A percentile compares a stretch with the other conserved stretches of the same genome.
These are phyloP conservation scores for Gari tellinella DNA, from an alignment of 2,888 invertebrate genomes.

Conservation along the genomic window DNA sequence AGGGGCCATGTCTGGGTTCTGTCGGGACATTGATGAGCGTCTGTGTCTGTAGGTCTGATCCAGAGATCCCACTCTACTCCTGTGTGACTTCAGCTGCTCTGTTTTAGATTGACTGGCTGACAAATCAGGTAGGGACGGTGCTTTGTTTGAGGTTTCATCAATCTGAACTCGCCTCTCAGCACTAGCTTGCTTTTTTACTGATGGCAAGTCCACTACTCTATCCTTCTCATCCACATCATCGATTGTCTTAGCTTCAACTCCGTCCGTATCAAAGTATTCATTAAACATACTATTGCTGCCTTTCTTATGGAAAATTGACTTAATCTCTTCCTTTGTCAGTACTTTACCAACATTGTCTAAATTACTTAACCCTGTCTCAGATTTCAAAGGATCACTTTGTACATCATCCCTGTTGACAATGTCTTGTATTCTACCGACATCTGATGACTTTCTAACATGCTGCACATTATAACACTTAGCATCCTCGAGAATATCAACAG, in stretches of 20 bases:
- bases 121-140: constrained; percentile 57
- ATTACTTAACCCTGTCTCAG: constrained; percentile 7
- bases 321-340: constrained; percentile 60
- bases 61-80: constrained; percentile 60
- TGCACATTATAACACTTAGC: constrained; percentile 62
- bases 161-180: constrained; percentile 5
- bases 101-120: constrained; percentile 15
- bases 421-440: constrained; percentile 5
- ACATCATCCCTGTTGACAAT: not conserved
- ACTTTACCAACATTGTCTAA: constrained; percentile 48
- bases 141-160: constrained; percentile 31
- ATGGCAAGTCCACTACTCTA: constrained; percentile 61
- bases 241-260: constrained; percentile 72
- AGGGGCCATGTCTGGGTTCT: constrained; percentile 66
- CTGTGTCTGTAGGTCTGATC: constrained; percentile 55
- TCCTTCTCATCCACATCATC: constrained; percentile 73
- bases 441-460: constrained; percentile 58
- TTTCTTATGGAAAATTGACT: constrained; percentile 67
- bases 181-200: constrained; percentile 29
- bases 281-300: constrained; percentile 80
- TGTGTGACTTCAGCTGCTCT: constrained; percentile 29
- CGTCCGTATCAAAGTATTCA: constrained; percentile 76
- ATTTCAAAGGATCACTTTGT: not conserved
- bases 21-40: constrained; percentile 65
- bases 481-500: constrained; percentile 64